These are phyloP conservation scores for Sclerodermus sp. DNA, from an alignment of 2,888 invertebrate species.

Conservation along the genomic window DNA sequence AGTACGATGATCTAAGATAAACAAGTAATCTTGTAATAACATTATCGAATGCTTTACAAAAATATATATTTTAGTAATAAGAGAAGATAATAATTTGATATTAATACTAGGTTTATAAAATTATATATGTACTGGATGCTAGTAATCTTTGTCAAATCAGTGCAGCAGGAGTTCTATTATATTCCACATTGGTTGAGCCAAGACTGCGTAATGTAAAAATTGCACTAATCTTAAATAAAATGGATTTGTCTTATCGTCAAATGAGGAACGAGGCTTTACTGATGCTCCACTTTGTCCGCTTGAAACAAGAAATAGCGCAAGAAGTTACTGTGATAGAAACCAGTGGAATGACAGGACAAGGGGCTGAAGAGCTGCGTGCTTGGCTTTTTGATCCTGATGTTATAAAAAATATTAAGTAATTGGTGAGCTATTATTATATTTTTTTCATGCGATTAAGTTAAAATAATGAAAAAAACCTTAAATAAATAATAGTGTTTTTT, in stretches of 20 bases:
- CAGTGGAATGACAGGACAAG: conserved; percentile 73
- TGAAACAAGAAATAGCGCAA: conserved; percentile 71
- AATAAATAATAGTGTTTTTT: too few species aligned
- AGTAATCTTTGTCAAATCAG: conserved; percentile 86
- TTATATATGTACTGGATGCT: conserved; percentile 81
- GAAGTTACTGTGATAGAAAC: conserved; percentile 72
- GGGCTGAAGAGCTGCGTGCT: conserved; percentile 68
- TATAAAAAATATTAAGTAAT: too few species aligned
- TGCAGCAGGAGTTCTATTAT: conserved; percentile 78
- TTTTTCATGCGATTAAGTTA: too few species aligned
- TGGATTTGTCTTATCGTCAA: conserved; percentile 84
- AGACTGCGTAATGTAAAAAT: conserved; percentile 69
- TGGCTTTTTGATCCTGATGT: conserved; percentile 60
- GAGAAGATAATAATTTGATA: background rate
- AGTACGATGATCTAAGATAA: too few species aligned
- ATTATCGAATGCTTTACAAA: too few species aligned
- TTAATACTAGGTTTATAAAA: conserved; percentile 46
- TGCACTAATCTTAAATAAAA: conserved; percentile 73
- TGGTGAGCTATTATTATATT: too few species aligned
- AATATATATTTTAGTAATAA: background rate
- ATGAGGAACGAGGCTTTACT: conserved; percentile 84
- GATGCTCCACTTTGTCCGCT: conserved; percentile 75
- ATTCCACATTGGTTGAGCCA: conserved; percentile 76
- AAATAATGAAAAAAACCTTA: too few species aligned
- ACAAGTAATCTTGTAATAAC: background rate